Evolutionary conservation across 2,888 invertebrate species (phyloP), one percentile per base, ranked within the genome.

Genomic region (Pseudolycoriella hygida): DNA sequence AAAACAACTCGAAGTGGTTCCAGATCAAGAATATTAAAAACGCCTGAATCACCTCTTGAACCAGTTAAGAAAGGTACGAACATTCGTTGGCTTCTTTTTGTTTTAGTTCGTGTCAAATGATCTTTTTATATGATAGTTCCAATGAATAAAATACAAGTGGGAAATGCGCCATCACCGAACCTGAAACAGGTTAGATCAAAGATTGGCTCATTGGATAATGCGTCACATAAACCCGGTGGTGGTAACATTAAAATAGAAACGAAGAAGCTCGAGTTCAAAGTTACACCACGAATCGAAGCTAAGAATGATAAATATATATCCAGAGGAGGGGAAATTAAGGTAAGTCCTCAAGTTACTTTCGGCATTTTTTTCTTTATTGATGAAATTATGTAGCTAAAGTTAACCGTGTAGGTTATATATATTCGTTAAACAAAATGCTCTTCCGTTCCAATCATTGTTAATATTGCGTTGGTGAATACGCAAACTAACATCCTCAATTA

Each of bases 101-200:
- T 11, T 45, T n/a, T 25, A 12, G 15, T 17, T 6, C 15, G 14
- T 32, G 2, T 12, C 40, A 2, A 31, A 2, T 34, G 10, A 37
- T 8, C 14, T 15, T n/a, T 37, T 44, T 47, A 18, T 4, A 2
- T 10, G 43, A 78, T 80, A 74, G 69, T 90, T 57, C 87, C 90
- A 52, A 90, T 90, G 86, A 92, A 90, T 64, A 90, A 89, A 70
- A 68, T 89, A 50, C 87, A 89, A 73, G 89, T 89, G 42, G 92
- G 93, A 44, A 79, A 84, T 54, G 86, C 86, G 46, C 89, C 90
- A 47, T 90, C 89, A 46, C 93, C 90, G 19, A 92, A 92, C 64
- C 72, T 89, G 56, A 92, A 90, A 68, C 76, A 82, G 50, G 84
- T 88, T n/a, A 80, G 78, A 61, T 90, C 90, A 18, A 92, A 90